These are phyloP conservation scores for Sinocyclocheilus rhinocerous DNA, from an alignment of 2,113 vertebrate species.

Conservation along the genomic window DNA sequence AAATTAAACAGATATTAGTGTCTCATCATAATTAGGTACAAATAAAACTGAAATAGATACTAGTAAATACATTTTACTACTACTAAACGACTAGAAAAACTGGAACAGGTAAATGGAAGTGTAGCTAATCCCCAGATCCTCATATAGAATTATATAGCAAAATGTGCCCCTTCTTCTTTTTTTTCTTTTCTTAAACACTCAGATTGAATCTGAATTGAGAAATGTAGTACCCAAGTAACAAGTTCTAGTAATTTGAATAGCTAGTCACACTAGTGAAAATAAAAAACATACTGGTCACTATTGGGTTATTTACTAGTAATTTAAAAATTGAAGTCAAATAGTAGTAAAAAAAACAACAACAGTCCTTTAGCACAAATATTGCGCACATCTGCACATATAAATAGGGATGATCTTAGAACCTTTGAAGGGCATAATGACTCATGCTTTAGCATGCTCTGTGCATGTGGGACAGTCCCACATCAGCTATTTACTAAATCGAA, in stretches of 20 bases:
- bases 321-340: neutral
- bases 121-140: neutral
- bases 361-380: neutral
- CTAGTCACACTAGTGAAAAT: neutral
- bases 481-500: neutral
- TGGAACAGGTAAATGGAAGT: neutral
- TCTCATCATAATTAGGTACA: neutral
- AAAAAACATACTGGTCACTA: neutral
- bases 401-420: neutral
- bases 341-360: no score
- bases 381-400: neutral
- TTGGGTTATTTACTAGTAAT: neutral
- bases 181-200: no score
- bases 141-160: no score
- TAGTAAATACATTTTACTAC: neutral
- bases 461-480: constrained; percentile 16
- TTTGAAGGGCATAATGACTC: neutral
- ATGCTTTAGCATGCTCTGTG: neutral
- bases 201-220: neutral
- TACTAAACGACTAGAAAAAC: neutral
- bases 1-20: neutral
- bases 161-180: no score
- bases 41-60: neutral
- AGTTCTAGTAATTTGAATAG: neutral
- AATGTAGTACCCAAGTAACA: neutral